A percentile compares a stretch with the other conserved stretches of the same genome.
phyloP scores from a whole-genome alignment of 2,113 vertebrate genomes.

The Catharus fuscescens region DNA sequence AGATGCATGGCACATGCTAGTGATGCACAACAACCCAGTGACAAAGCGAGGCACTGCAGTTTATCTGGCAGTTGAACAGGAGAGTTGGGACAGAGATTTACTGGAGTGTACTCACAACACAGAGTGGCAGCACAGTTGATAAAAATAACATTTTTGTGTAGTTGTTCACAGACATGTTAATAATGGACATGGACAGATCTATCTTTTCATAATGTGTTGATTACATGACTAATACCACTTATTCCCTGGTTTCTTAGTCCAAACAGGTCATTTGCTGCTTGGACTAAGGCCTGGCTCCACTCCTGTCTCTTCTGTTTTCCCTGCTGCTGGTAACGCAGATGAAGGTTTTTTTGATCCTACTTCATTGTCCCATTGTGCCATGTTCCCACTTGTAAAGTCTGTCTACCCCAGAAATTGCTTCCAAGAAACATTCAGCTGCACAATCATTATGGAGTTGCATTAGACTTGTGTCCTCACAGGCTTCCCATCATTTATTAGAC shows the following conservation, averaged over 20 bases:
- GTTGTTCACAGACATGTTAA: not conserved
- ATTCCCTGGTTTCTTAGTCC: not conserved
- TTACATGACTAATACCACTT: not conserved
- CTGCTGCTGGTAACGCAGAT: not conserved
- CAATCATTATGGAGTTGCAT: not conserved
- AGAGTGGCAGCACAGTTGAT: not conserved
- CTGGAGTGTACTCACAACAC: not conserved
- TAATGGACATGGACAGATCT: not conserved
- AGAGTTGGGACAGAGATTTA: not conserved
- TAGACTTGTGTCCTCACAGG: not conserved
- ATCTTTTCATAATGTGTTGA: not conserved
- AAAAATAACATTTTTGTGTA: not conserved
- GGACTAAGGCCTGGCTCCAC: not conserved
- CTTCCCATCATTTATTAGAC: not conserved
- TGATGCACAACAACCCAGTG: not conserved
- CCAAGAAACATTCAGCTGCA: not conserved
- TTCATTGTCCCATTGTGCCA: not conserved
- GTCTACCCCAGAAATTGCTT: not conserved
- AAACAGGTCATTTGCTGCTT: not conserved
- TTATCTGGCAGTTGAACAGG: not conserved
- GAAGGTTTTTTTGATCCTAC: not conserved
- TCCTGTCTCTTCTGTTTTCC: not conserved
- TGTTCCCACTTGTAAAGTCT: not conserved
- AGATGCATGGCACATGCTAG: not conserved
- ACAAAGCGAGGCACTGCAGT: fast-evolving